These are phyloP conservation scores for Peromyscus maniculatus DNA, from an alignment of 2,113 vertebrate genomes.

Conservation along the genomic window DNA sequence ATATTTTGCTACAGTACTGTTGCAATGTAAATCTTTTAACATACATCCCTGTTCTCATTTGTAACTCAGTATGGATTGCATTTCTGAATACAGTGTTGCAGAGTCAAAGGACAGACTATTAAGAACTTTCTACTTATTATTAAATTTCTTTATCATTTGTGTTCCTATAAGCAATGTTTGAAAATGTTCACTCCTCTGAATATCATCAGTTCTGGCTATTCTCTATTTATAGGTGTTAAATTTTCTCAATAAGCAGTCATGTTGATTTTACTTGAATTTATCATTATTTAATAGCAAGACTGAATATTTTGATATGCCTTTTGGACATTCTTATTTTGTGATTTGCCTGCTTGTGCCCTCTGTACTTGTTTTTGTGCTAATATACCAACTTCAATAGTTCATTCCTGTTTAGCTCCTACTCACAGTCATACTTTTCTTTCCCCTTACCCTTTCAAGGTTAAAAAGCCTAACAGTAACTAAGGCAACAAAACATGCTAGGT, in stretches of 20 bases:
- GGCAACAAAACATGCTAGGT: constrained; percentile 53
- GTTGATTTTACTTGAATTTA: constrained; percentile 40
- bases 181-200: not conserved
- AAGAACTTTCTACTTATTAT: not conserved
- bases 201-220: constrained; percentile 1
- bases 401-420: not conserved
- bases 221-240: not conserved
- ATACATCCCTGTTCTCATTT: constrained; percentile 39
- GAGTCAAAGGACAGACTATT: constrained; percentile 44
- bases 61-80: constrained; percentile 2
- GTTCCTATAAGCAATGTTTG: not conserved
- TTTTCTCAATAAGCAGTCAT: constrained; percentile 38
- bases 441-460: constrained; percentile 6
- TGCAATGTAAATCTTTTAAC: not conserved
- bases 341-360: constrained; percentile 30
- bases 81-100: constrained; percentile 13
- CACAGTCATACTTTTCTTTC: constrained; percentile 27
- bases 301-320: constrained; percentile 44
- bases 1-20: constrained; percentile 10
- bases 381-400: not conserved
- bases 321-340: constrained; percentile 46
- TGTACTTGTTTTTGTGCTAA: constrained; percentile 58
- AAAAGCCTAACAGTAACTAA: constrained; percentile 66
- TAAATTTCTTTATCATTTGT: constrained; percentile 51
- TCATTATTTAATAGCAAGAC: not conserved